phyloP scores from a whole-genome alignment of 2,113 vertebrate species.

The Deroptyus accipitrinus region DNA sequence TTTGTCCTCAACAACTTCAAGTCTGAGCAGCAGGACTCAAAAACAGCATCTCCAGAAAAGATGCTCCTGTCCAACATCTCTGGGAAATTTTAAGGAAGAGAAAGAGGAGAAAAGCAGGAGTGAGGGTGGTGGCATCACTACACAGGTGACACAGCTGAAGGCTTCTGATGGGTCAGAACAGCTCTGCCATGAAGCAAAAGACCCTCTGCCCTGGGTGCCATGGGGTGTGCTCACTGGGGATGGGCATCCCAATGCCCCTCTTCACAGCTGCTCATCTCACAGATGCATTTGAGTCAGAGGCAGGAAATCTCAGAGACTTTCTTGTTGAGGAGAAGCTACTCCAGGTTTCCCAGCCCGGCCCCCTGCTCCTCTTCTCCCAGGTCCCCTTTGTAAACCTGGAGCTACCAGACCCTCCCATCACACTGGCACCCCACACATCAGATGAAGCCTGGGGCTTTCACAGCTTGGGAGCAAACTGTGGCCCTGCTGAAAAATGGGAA shows the following conservation, averaged over 20 bases:
- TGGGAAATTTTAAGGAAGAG: background rate
- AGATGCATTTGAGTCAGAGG: rapidly evolving
- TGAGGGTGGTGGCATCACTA: background rate
- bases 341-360: background rate
- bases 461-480: background rate
- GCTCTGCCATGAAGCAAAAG: background rate
- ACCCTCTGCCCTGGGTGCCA: background rate
- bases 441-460: background rate
- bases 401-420: background rate
- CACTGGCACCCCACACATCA: background rate
- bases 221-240: rapidly evolving
- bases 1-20: background rate
- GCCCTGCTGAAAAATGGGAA: background rate
- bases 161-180: background rate
- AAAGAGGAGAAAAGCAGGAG: background rate
- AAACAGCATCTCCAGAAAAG: background rate
- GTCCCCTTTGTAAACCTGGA: background rate
- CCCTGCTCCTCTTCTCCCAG: background rate
- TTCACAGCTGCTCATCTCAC: background rate
- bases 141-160: background rate
- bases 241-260: background rate
- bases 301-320: background rate
- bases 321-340: background rate
- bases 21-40: background rate
- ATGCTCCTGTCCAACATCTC: background rate